Percentiles rank a stretch among this genome's conserved stretches.
phyloP scores from a whole-genome alignment of 2,888 invertebrate species.

The Sabellastarte sp. region DNA sequence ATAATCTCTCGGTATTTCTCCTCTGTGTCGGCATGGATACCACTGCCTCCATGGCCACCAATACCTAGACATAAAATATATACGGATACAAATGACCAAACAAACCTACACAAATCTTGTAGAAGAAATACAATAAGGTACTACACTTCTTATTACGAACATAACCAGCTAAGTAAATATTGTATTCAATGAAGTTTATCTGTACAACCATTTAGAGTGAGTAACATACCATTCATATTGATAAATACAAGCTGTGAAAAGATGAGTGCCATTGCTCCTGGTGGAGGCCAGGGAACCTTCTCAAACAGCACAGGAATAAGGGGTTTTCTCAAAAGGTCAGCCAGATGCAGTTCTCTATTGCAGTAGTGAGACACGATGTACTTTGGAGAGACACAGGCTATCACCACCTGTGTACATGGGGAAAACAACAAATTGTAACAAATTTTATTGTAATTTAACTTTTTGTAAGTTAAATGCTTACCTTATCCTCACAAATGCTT shows the following conservation, averaged over 20 bases:
- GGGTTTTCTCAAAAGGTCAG: slow-evolving; percentile 60
- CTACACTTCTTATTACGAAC: too few species aligned
- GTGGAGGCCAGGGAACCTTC: slow-evolving; percentile 60
- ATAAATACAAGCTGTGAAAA: slow-evolving; percentile 60
- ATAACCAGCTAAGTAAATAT: too few species aligned
- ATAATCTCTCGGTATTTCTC: slow-evolving; percentile 54
- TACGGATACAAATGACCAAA: slow-evolving; percentile 59
- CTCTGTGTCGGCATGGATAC: slow-evolving; percentile 54
- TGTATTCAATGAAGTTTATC: too few species aligned
- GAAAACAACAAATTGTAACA: too few species aligned
- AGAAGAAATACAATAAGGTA: too few species aligned
- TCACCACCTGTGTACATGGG: slow-evolving; percentile 48
- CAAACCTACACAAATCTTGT: too few species aligned
- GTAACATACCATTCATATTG: slow-evolving; percentile 58
- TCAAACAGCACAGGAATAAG: slow-evolving; percentile 61
- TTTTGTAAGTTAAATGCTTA: too few species aligned
- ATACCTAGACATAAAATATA: slow-evolving; percentile 58
- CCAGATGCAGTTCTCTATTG: slow-evolving; percentile 58
- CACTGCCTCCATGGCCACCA: slow-evolving; percentile 59
- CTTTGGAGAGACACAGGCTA: slow-evolving; percentile 58
- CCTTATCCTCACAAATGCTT: too few species aligned
- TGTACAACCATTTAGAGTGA: too few species aligned
- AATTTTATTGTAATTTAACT: too few species aligned
- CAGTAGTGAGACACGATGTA: slow-evolving; percentile 60
- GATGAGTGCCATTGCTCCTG: slow-evolving; percentile 59